These are phyloP conservation scores for Rosalia funebris DNA, from an alignment of 2,888 invertebrate species.

Conservation along the genomic window DNA sequence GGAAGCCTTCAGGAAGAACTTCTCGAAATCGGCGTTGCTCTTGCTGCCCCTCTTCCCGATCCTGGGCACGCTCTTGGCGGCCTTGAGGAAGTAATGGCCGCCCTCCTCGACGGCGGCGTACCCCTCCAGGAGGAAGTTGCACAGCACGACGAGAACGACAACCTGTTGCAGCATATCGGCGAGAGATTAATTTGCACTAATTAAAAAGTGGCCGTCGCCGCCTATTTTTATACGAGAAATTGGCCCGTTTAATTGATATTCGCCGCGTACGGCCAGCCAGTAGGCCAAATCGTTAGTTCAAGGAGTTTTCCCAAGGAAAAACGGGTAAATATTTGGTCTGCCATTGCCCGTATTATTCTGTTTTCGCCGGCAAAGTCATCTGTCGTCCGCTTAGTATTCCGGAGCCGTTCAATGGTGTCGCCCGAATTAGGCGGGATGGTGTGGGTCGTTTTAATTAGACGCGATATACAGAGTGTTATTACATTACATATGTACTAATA, in stretches of 20 bases:
- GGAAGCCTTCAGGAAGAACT: constrained; percentile 65
- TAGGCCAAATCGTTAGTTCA: neutral
- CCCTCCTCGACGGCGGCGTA: neutral
- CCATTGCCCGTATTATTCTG: neutral
- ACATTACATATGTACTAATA: too few relatives aligned
- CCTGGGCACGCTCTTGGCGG: constrained; percentile 60
- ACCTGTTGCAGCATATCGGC: neutral
- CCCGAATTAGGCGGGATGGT: neutral
- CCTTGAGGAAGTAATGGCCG: constrained; percentile 54
- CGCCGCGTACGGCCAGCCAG: neutral
- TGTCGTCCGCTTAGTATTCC: neutral
- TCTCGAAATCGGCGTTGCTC: constrained; percentile 61
- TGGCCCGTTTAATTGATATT: neutral
- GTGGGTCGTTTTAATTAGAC: neutral
- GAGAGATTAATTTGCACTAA: neutral
- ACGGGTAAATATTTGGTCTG: neutral
- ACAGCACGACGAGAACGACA: constrained; percentile 4
- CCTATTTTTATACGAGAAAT: constrained; percentile 13
- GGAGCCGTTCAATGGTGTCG: neutral
- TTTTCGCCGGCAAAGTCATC: neutral
- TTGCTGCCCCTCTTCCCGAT: constrained; percentile 55
- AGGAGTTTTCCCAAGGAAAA: neutral
- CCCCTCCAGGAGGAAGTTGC: neutral
- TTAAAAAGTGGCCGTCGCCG: neutral
- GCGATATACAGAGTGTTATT: neutral